Evolutionary conservation across 2,888 invertebrate genomes (phyloP).

Genomic region (Drosophila prolongata): DNA sequence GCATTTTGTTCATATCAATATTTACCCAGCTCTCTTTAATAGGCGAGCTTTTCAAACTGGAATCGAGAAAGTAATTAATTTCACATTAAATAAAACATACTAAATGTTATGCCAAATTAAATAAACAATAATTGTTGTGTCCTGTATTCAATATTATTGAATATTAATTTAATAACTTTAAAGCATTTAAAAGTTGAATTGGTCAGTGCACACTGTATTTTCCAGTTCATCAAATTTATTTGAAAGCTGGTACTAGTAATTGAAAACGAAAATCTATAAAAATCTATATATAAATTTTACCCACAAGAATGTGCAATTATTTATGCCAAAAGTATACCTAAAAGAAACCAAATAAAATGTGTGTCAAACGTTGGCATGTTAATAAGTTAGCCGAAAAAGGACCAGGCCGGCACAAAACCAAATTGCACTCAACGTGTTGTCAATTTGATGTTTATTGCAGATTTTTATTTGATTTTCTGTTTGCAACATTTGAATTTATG

Average conservation of each 20-base stretch:
- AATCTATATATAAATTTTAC: not conserved
- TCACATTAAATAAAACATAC: too few relatives aligned
- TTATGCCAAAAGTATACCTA: constrained; percentile 4
- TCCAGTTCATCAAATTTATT: constrained; percentile 19
- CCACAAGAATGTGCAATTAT: constrained; percentile 26
- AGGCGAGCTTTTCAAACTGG: not conserved
- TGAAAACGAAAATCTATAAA: constrained; percentile 20
- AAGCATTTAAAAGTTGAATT: not conserved
- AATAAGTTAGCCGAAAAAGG: constrained; percentile 20
- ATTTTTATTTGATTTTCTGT: constrained; percentile 75
- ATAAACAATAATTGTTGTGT: not conserved
- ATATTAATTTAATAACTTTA: not conserved
- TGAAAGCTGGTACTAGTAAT: constrained; percentile 18
- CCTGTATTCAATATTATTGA: not conserved
- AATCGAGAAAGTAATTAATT: too few relatives aligned
- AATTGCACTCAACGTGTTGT: constrained; percentile 61
- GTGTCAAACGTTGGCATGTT: constrained; percentile 27
- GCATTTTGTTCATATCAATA: not conserved
- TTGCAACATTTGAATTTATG: constrained; percentile 71
- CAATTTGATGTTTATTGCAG: constrained; percentile 76
- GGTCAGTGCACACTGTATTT: constrained; percentile 10
- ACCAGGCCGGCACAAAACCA: not conserved
- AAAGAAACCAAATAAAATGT: constrained; percentile 2
- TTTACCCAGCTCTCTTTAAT: not conserved
- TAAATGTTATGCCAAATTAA: too few relatives aligned